Conservation (phyloP, 1,140 invertebrate species). For the Drosophila triauraria region DNA sequence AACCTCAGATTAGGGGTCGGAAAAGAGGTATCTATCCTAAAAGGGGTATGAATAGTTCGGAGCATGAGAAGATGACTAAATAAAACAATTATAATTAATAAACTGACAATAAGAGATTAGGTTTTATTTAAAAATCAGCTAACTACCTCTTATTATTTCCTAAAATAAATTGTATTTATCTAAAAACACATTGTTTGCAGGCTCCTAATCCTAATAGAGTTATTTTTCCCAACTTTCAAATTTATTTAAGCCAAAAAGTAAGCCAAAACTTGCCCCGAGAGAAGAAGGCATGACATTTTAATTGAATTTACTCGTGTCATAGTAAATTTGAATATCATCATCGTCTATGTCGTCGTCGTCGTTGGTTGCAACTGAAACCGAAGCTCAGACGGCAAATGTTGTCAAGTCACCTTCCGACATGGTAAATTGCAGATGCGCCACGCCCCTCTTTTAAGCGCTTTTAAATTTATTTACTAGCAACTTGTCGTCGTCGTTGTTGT, state of each 20-base stretch:
- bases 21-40: not conserved
- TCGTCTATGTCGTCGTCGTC: constrained; percentile 48
- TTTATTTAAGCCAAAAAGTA: constrained; percentile 59
- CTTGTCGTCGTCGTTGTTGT: constrained; percentile 11
- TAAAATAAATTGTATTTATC: not conserved
- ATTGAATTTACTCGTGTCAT: constrained; percentile 79
- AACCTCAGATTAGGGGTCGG: constrained; percentile 10
- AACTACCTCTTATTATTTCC: too few species aligned
- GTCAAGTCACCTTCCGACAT: constrained; percentile 69
- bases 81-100: too few species aligned
- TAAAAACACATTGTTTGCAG: not conserved
- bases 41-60: not conserved
- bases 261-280: constrained; percentile 16
- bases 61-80: not conserved
- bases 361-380: constrained; percentile 27
- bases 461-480: constrained; percentile 80
- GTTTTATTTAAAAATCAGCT: too few species aligned
- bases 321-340: constrained; percentile 64
- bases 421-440: constrained; percentile 66
- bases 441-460: constrained; percentile 62
- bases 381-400: constrained; percentile 53
- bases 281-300: constrained; percentile 60
- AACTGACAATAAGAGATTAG: too few species aligned
- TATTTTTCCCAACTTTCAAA: constrained; percentile 7
- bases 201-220: constrained; percentile 6